Base-by-base conservation (phyloP, 2,113 vertebrate genomes). In the Hippocampus zosterae region DNA sequence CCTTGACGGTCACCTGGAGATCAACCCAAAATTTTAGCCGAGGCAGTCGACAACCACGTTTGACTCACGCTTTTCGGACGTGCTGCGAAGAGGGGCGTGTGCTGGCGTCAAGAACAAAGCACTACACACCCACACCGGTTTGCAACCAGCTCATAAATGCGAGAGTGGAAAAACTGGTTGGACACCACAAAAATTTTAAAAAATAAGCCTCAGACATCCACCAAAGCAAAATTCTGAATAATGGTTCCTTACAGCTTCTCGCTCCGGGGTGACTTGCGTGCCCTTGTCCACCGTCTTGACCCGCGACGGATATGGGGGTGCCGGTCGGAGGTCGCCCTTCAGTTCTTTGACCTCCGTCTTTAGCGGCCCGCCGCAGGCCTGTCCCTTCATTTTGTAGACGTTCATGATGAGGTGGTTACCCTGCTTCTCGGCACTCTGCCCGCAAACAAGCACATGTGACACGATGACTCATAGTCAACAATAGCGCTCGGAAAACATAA, bases 401-500 rank as follows among this genome's bases (percentile, higher is more conserved):
- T 96, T 96, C 93, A 99, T 95, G 85, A 95, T 95, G 25, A 98
- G 90, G 46, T 92, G 92, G 88, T 94, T 95, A 71, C 94, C 95
- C 85, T 97, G 95, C 78, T 96, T 96, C 73, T 92, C 84, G 33
- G 95, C 95, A 88, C 95, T 96, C 96, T 98, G 88, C 4, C 1
- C 10, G 2, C 12, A 16, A 46, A 74, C 0, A 37, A 15, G 19
- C 13, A 46, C 7, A 0, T 16, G 48, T 41, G 11, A 4, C 52
- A 69, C 16, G 3, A 11, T 29, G 55, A 44, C 55, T 57, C 12
- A 23, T 2, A 6, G 57, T 18, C 5, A 4, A 60, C 16, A 33
- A 33, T 33, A 60, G 27, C 15, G 1, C 55, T 4, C 10, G 12
- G 2, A 55, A 55, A n/a, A 29, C 11, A n/a, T 5, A 4, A 12